Evolutionary conservation across 2,888 invertebrate species (phyloP).

Genomic region (Drosophila helvetica): DNA sequence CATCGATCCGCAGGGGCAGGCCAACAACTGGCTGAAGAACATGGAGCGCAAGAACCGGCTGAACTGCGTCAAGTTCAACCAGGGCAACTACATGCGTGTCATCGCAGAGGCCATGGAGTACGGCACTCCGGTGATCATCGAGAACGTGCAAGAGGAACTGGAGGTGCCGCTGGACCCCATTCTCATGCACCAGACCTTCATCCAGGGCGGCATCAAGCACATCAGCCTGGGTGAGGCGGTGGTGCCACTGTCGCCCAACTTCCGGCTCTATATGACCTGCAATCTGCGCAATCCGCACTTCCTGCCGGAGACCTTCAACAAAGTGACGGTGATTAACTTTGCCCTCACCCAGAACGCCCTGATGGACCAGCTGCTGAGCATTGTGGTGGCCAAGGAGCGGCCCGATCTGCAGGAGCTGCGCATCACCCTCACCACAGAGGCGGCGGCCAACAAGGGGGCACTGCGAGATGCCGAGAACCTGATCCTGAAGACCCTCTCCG

Average conservation of each 20-base stretch:
- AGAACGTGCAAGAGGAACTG: constrained; percentile 92
- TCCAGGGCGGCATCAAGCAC: constrained; percentile 89
- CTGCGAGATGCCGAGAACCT: constrained; percentile 94
- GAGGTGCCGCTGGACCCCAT: constrained; percentile 95
- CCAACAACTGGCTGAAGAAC: constrained; percentile 95
- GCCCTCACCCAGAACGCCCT: constrained; percentile 91
- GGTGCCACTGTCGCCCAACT: constrained; percentile 91
- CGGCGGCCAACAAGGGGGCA: constrained; percentile 91
- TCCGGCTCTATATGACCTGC: constrained; percentile 93
- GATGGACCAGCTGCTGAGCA: constrained; percentile 93
- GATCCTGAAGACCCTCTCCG: constrained; percentile 92
- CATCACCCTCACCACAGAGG: constrained; percentile 90
- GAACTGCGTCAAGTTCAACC: constrained; percentile 82
- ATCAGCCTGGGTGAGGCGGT: constrained; percentile 94
- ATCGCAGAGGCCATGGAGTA: constrained; percentile 89
- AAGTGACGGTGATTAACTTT: constrained; percentile 94
- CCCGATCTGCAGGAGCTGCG: constrained; percentile 94
- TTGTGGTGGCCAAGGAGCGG: constrained; percentile 94
- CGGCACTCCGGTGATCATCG: constrained; percentile 91
- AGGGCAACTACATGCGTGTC: constrained; percentile 82
- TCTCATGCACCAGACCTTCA: constrained; percentile 90
- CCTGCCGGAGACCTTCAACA: constrained; percentile 93
- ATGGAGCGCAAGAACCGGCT: constrained; percentile 87
- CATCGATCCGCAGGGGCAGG: constrained; percentile 96
- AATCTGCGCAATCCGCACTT: constrained; percentile 95